phyloP scores from a whole-genome alignment of 1,140 invertebrate genomes.

The Tribolium madens region DNA sequence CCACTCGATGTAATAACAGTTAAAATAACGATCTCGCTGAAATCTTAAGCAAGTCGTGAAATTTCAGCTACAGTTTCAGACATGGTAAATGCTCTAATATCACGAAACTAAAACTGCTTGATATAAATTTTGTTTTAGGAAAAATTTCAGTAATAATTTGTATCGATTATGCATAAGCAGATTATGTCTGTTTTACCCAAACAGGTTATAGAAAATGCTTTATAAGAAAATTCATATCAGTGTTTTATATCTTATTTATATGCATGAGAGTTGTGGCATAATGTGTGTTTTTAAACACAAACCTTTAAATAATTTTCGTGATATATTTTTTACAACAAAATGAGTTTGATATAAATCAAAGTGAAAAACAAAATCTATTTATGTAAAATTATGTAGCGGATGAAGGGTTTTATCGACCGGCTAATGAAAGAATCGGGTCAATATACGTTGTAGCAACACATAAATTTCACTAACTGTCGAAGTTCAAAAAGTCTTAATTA shows the following conservation, averaged over 20 bases:
- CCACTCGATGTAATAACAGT: neutral
- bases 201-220: slow-evolving; percentile 5
- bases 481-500: neutral
- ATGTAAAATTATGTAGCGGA: neutral
- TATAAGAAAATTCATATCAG: slow-evolving; percentile 6
- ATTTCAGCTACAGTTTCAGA: neutral
- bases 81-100: too few relatives aligned
- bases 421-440: neutral
- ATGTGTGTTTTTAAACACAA: neutral
- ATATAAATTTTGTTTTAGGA: neutral
- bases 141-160: slow-evolving; percentile 22
- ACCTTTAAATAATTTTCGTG: neutral
- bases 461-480: neutral
- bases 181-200: slow-evolving; percentile 18
- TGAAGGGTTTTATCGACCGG: neutral
- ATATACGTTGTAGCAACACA: neutral
- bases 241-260: slow-evolving; percentile 30
- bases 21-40: neutral
- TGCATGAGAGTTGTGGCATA: slow-evolving; percentile 12
- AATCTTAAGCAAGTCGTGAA: neutral
- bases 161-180: slow-evolving; percentile 33
- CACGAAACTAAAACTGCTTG: neutral
- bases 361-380: neutral
- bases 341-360: neutral
- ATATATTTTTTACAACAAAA: neutral